These are phyloP conservation scores for Orius laevigatus DNA, from an alignment of 1,140 invertebrate species.

Conservation along the genomic window DNA sequence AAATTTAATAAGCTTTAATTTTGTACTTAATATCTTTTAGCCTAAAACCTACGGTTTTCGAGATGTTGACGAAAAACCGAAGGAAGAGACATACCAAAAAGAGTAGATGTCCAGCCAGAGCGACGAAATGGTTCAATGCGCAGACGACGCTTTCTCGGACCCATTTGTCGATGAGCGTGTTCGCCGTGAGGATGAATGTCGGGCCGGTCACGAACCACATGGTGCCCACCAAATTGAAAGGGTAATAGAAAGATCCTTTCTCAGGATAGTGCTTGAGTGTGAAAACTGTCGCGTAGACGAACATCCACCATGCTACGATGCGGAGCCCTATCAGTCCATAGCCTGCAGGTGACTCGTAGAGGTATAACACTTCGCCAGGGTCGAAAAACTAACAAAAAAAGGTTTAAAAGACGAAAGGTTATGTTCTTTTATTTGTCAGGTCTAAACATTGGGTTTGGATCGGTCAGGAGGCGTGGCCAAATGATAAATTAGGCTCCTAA, in stretches of 20 bases:
- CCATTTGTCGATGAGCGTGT: slow-evolving; percentile 72
- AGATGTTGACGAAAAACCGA: no score
- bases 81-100: slow-evolving; percentile 66
- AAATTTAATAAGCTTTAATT: no score
- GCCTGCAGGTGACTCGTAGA: slow-evolving; percentile 77
- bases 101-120: slow-evolving; percentile 58
- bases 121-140: slow-evolving; percentile 56
- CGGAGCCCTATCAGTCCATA: slow-evolving; percentile 65
- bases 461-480: no score
- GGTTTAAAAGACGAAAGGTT: slow-evolving; percentile 4
- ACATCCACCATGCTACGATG: slow-evolving; percentile 66
- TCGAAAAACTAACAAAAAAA: slow-evolving; percentile 54
- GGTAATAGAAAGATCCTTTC: slow-evolving; percentile 54
- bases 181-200: slow-evolving; percentile 61
- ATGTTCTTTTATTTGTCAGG: no score
- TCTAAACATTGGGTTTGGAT: no score
- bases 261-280: slow-evolving; percentile 69
- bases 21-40: no score
- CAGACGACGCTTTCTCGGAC: slow-evolving; percentile 77
- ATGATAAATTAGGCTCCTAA: no score
- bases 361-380: slow-evolving; percentile 71
- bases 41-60: no score
- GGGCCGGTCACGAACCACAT: slow-evolving; percentile 69
- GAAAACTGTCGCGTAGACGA: slow-evolving; percentile 62
- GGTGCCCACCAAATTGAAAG: slow-evolving; percentile 62